Percentiles rank a stretch among this genome's conserved stretches.
phyloP scores from a whole-genome alignment of 64 coral and sea anemone genomes.

The Hydrozoanthus tunicans region DNA sequence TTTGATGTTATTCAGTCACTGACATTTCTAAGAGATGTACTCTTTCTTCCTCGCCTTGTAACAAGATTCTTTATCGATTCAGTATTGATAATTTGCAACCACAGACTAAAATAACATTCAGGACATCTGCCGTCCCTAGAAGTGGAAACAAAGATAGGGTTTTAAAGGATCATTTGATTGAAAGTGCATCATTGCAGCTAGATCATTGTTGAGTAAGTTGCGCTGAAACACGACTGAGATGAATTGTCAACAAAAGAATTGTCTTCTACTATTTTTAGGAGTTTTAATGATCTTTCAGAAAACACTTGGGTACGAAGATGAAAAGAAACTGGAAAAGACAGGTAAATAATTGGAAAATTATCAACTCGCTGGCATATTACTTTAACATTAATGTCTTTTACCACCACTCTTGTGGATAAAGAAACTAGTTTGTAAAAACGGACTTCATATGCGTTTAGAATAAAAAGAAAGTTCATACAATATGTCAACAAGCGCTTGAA shows the following conservation, averaged over 20 bases:
- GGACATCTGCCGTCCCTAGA: background rate
- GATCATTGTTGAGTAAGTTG: background rate
- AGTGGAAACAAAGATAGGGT: background rate
- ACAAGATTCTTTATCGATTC: background rate
- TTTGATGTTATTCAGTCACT: background rate
- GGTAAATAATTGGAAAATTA: background rate
- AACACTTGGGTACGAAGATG: background rate
- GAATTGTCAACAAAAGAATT: background rate
- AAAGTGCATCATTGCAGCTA: background rate
- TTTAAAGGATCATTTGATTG: background rate
- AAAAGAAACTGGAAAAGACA: constrained; percentile 5
- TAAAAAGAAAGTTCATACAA: too few species aligned
- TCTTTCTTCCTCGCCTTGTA: background rate
- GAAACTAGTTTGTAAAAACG: too few species aligned
- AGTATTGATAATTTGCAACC: background rate
- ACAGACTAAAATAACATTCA: background rate
- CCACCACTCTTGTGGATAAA: too few species aligned
- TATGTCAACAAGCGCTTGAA: too few species aligned
- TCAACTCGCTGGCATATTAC: too few species aligned
- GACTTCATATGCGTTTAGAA: too few species aligned
- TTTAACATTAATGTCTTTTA: too few species aligned
- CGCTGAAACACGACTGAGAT: background rate
- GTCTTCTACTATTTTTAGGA: background rate
- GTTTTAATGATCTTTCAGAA: background rate
- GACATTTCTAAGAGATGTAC: background rate